Percentiles rank a stretch among this genome's conserved stretches.
These are phyloP conservation scores for Manis crassicaudata DNA, from an alignment of 2,797 vertebrate genomes.

Conservation along the genomic window DNA sequence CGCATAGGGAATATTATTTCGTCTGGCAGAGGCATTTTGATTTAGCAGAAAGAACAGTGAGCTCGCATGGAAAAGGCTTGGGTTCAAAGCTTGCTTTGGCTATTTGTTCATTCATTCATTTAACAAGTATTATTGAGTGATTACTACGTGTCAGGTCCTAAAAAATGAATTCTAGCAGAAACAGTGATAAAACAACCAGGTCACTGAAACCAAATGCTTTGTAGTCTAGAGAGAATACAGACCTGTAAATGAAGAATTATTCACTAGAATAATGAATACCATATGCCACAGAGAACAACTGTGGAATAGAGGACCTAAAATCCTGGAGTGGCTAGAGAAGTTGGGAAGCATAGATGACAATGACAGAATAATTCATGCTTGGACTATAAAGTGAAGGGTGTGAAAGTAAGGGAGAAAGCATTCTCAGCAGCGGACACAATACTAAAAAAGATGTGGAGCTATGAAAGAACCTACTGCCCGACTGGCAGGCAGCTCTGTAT, in stretches of 20 bases:
- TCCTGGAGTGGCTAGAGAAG: neutral
- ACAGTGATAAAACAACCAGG: neutral
- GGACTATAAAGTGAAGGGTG: neutral
- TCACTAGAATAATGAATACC: neutral
- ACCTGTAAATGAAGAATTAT: neutral
- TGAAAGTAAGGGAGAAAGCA: neutral
- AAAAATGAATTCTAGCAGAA: neutral
- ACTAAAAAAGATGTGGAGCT: neutral
- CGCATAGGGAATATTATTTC: neutral
- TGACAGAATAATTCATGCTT: neutral
- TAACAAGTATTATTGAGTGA: neutral
- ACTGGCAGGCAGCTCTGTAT: neutral
- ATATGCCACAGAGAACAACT: neutral
- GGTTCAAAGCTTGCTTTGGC: neutral
- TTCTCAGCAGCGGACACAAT: neutral
- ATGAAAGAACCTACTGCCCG: neutral
- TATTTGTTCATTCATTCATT: neutral
- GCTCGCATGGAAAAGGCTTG: neutral
- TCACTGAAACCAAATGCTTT: neutral
- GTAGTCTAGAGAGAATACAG: neutral
- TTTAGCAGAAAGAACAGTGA: constrained; percentile 23
- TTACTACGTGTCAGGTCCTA: neutral
- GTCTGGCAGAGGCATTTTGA: neutral
- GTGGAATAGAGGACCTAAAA: neutral
- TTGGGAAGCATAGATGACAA: neutral